Conservation (phyloP, 2,113 vertebrate genomes). For the Chamaea fasciata region DNA sequence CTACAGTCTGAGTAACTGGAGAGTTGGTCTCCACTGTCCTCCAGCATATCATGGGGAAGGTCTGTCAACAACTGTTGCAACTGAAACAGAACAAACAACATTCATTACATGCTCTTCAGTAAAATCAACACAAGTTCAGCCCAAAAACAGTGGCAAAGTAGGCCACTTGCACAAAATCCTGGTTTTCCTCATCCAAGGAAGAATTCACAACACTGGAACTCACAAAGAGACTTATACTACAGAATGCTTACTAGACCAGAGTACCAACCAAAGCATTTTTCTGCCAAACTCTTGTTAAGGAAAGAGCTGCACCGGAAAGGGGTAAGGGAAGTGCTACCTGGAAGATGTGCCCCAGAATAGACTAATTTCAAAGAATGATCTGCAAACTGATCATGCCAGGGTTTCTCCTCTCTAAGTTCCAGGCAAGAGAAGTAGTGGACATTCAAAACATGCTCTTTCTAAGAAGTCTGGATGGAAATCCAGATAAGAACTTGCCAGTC, state of each 20-base stretch:
- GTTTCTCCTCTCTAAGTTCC: neutral
- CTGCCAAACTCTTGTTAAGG: neutral
- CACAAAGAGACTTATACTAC: neutral
- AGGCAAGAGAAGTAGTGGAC: neutral
- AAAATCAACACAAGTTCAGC: neutral
- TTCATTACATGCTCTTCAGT: neutral
- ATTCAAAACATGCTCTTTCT: neutral
- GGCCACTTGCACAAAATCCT: neutral
- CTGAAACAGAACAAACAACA: constrained; percentile 66
- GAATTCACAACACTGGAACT: neutral
- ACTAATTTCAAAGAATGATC: neutral
- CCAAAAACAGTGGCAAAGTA: neutral
- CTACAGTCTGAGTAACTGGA: constrained; percentile 79
- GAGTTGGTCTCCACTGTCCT: constrained; percentile 87
- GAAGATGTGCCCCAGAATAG: neutral
- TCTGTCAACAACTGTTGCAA: constrained; percentile 91
- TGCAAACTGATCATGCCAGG: neutral
- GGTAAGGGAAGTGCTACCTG: neutral
- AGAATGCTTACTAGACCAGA: neutral
- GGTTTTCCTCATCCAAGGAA: neutral
- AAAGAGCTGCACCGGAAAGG: neutral
- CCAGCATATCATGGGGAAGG: constrained; percentile 95
- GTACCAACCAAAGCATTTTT: neutral
- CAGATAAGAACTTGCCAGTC: neutral
- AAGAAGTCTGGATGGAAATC: neutral